Evolutionary conservation across 2,888 invertebrate species (phyloP), one percentile per base, ranked within the genome.

Genomic region (Polietes domitor): DNA sequence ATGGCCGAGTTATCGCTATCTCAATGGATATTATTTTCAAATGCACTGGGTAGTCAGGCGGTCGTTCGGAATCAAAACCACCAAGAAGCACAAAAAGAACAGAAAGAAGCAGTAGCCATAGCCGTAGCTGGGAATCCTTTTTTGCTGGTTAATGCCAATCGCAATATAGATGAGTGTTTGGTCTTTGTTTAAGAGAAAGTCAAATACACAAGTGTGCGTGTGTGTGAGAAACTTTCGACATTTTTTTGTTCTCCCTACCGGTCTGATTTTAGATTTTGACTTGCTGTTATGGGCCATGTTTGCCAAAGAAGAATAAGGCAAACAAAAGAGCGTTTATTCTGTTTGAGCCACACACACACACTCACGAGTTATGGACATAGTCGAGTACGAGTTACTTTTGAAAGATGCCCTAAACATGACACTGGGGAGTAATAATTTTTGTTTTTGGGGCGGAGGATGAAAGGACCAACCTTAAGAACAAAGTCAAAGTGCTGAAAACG

Each of bases 121-220:
- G 41, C 12, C 9, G 41, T 32, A 41, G 41, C 21, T 65, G 53
- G 19, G 24, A 53, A 65, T 65, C 15, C 24, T 50, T 6, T 26
- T 19, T 65, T 37, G 65, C 19, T 21, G 50, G 68, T 80, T 80
- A 80, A 80, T 83, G 80, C 73, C 68, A 83, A 74, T 80, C 65
- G 68, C 74, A 43, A 72, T 72, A 65, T 75, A 65, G 77, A 83
- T 70, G 74, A 77, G 70, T 73, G 58, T 71, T 78, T 74, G 79
- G 74, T 77, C 80, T 80, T 71, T 80, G 50, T 77, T 83, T 41
- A 77, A 70, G 17, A 74, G 63, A 19, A 58, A 77, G 74, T 63
- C 70, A 37, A 47, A 12, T n/a, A 47, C n/a, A n/a, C 47, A 47
- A 10, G 37, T 19, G 4, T 53, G 53, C 1, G 19, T 50, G 50